Evolutionary conservation across 2,797 vertebrate species (phyloP), one percentile per base, ranked within the genome.

Genomic region (Anguilla pacifica): DNA sequence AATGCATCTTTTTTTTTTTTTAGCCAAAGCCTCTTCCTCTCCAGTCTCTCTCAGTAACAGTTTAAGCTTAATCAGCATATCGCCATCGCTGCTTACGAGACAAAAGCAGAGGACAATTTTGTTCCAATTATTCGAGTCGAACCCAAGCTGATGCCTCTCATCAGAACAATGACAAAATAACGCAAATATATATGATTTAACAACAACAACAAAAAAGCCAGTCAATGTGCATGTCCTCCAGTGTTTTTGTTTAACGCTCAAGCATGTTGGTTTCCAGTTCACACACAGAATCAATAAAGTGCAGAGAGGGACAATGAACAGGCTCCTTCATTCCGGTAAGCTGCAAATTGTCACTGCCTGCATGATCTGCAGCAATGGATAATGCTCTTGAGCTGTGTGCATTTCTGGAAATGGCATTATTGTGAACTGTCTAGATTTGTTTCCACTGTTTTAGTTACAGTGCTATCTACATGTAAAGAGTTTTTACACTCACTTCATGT

Each of bases 51-150:
- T 96, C 95, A 96, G 95, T 95, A 96, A 95, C 96, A 96, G 95
- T 96, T 96, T 94, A 94, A 95, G 95, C 96, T 97, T 96, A 96
- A 96, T 96, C 93, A 95, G 95, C 95, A 94, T 95, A 95, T 96
- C 95, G 92, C 96, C 95, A 96, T 96, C 95, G 96, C 95, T 96
- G 96, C 96, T 95, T 96, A 93, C 93, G 93, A 95, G 93, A 96
- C 95, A 96, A 96, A 96, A 96, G 96, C 96, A 94, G 94, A 43
- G 94, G 95, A 94, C 94, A 95, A 92, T 92, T 95, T 94, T 53
- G 82, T 83, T 83, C 2, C 49, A 83, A 81, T 81, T 95, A 93
- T 94, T 91, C 92, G 90, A 94, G 95, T 96, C 94, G 93, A 92
- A 93, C 88, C 2, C 93, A 46, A 92, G 94, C 39, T 81, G 90